phyloP scores from a whole-genome alignment of 2,113 vertebrate species.

The Cryptoleucopteryx plumbea region DNA sequence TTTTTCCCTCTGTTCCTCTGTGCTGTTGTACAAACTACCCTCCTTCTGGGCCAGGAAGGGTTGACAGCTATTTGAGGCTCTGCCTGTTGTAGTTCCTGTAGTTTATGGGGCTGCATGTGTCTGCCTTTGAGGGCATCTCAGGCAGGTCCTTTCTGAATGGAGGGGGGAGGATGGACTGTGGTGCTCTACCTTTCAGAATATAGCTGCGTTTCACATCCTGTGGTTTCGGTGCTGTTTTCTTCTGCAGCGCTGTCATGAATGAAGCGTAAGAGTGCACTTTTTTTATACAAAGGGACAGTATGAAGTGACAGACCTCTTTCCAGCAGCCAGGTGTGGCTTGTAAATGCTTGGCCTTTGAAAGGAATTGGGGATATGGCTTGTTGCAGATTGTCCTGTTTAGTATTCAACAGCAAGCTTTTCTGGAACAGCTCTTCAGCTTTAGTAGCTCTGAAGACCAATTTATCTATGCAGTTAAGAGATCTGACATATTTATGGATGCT shows the following conservation, averaged over 20 bases:
- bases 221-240: neutral
- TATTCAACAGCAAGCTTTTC: neutral
- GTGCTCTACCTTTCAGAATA: neutral
- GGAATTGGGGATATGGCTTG: neutral
- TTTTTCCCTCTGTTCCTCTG: neutral
- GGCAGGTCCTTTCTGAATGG: neutral
- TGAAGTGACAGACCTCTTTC: neutral
- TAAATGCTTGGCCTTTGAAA: neutral
- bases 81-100: neutral
- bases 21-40: neutral
- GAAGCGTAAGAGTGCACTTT: neutral
- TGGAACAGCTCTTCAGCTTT: conserved; percentile 29
- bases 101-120: neutral
- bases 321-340: neutral
- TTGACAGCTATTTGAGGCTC: neutral
- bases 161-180: neutral
- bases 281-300: neutral
- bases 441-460: conserved; percentile 34
- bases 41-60: neutral
- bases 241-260: neutral
- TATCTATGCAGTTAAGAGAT: neutral
- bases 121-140: neutral
- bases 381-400: neutral
- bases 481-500: conserved; percentile 18
- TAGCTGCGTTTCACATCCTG: neutral